Conservation (phyloP, 1,140 invertebrate genomes). For the Pogonognathellus flavescens region DNA sequence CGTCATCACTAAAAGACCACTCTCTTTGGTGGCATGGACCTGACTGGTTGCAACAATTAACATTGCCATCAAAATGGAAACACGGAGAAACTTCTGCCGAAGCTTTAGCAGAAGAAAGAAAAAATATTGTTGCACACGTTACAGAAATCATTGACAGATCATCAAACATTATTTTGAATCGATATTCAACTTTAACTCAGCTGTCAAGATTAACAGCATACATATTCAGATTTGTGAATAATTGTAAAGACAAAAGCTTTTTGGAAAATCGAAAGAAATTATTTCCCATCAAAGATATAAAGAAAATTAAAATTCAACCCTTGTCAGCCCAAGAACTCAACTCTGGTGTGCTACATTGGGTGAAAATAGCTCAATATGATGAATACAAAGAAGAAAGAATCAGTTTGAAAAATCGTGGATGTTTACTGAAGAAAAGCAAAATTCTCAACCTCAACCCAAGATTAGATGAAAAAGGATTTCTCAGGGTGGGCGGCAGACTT, state of each 20-base stretch:
- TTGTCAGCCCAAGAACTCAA: not conserved
- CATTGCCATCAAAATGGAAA: not conserved
- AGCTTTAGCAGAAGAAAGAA: not conserved
- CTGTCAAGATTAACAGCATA: not conserved
- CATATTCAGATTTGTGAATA: not conserved
- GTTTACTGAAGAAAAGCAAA: conserved; percentile 57
- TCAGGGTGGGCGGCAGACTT: conserved; percentile 70
- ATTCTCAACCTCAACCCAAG: conserved; percentile 68
- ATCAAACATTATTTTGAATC: too few species aligned
- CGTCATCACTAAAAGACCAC: not conserved
- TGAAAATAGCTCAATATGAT: not conserved
- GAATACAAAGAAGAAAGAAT: not conserved
- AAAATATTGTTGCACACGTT: not conserved
- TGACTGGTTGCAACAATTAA: not conserved
- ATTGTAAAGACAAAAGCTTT: not conserved
- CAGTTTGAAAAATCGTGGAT: too few species aligned
- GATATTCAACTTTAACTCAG: not conserved
- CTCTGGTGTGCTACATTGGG: not conserved
- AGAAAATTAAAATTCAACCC: not conserved
- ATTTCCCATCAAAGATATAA: not conserved
- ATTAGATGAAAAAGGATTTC: conserved; percentile 68
- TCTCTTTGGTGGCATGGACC: conserved; percentile 6
- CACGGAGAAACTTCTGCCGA: not conserved
- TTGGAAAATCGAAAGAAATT: not conserved
- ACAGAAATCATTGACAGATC: not conserved